Conservation (phyloP, 2,113 vertebrate genomes). For the Aptenodytes forsteri region DNA sequence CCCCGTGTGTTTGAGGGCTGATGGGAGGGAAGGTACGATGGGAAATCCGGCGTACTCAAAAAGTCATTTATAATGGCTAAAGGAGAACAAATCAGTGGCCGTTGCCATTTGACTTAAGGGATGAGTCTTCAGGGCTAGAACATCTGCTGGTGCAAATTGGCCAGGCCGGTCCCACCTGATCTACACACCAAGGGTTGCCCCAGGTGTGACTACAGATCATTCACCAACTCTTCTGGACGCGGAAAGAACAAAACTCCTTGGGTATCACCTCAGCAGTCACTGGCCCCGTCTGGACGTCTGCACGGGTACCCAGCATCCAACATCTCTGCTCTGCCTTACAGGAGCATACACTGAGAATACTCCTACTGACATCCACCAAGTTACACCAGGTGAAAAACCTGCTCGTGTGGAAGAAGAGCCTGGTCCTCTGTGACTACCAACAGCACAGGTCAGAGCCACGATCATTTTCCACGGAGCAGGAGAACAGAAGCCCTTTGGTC, state of each 20-base stretch:
- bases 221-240: neutral
- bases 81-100: neutral
- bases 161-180: neutral
- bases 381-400: neutral
- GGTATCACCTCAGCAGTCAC: neutral
- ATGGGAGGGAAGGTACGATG: neutral
- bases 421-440: neutral
- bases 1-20: neutral
- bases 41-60: accelerated
- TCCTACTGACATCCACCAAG: neutral
- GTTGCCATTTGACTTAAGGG: neutral
- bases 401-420: neutral
- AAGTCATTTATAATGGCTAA: neutral
- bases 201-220: neutral
- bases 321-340: accelerated
- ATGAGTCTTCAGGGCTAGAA: neutral
- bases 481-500: neutral
- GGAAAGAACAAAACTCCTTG: neutral
- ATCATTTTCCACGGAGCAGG: neutral
- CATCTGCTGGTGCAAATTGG: neutral
- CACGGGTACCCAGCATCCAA: neutral
- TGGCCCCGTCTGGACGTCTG: neutral
- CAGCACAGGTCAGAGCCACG: neutral
- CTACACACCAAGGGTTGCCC: neutral
- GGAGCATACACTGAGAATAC: neutral